phyloP scores from a whole-genome alignment of 2,797 vertebrate genomes.

The Micromesistius poutassou region DNA sequence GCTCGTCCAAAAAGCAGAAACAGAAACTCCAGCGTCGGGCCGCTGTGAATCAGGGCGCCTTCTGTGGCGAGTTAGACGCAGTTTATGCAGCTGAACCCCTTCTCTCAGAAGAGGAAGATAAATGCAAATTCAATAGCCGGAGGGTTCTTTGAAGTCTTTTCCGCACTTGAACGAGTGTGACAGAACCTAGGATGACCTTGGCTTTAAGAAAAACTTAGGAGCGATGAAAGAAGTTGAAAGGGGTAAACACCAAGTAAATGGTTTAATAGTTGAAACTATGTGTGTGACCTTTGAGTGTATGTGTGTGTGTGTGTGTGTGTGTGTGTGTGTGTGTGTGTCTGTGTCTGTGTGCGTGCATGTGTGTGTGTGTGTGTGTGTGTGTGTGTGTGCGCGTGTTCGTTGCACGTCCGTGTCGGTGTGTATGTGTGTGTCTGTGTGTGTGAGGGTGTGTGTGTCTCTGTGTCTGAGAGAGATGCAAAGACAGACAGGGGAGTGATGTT shows the following conservation, averaged over 20 bases:
- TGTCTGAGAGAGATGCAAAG: neutral
- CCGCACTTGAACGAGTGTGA: conserved; percentile 54
- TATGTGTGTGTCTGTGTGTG: neutral
- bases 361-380: neutral
- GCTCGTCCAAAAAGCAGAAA: conserved; percentile 58
- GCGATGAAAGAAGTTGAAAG: conserved; percentile 40
- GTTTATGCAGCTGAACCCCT: conserved; percentile 48
- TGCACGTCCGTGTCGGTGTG: neutral
- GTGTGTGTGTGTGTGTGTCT: conserved; percentile 6
- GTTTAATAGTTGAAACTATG: conserved; percentile 33
- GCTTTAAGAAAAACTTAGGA: conserved; percentile 29
- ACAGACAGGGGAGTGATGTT: neutral
- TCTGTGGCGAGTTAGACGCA: conserved; percentile 56
- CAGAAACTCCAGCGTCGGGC: conserved; percentile 30
- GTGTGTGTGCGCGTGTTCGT: neutral
- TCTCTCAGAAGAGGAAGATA: conserved; percentile 54
- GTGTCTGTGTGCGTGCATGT: conserved; percentile 19
- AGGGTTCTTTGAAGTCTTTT: conserved; percentile 53
- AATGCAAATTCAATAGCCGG: conserved; percentile 62
- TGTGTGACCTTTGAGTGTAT: neutral
- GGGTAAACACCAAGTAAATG: conserved; percentile 35
- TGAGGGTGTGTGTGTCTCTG: neutral
- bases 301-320: conserved; percentile 11
- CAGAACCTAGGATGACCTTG: conserved; percentile 63
- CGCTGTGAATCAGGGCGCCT: conserved; percentile 49